Evolutionary conservation across 1,140 invertebrate species (phyloP).

Genomic region (Dryas iulia): DNA sequence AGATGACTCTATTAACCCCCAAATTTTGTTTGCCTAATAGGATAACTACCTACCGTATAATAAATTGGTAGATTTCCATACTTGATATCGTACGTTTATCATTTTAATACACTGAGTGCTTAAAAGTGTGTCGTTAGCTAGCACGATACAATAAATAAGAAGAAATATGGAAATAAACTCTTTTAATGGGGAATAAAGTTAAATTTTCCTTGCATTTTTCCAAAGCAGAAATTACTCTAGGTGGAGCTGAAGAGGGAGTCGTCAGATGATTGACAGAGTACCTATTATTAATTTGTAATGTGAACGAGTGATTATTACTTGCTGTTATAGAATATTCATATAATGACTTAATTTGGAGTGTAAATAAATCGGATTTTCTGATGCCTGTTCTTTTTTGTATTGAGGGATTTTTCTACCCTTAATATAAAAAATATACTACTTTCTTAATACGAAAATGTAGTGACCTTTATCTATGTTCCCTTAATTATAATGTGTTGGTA

Average conservation of each 20-base stretch:
- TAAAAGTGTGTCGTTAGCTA: slow-evolving; percentile 54
- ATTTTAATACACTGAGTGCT: slow-evolving; percentile 77
- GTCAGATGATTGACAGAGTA: slow-evolving; percentile 62
- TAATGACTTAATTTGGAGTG: slow-evolving; percentile 34
- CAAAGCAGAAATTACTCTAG: not conserved
- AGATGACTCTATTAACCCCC: slow-evolving; percentile 73
- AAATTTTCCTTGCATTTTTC: not conserved
- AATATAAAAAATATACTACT: no score
- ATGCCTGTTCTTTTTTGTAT: not conserved
- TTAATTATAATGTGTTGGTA: no score
- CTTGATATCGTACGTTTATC: slow-evolving; percentile 72
- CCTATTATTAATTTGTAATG: slow-evolving; percentile 73
- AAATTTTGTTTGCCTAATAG: slow-evolving; percentile 78
- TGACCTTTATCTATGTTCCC: no score
- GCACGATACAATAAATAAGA: slow-evolving; percentile 25
- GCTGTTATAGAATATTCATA: slow-evolving; percentile 49
- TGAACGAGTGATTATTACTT: slow-evolving; percentile 63
- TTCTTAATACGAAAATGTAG: no score
- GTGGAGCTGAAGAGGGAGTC: slow-evolving; percentile 53
- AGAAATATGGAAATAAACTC: not conserved
- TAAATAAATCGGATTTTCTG: slow-evolving; percentile 37
- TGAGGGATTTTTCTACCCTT: no score
- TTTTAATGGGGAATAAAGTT: not conserved
- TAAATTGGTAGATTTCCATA: slow-evolving; percentile 79
- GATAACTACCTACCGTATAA: slow-evolving; percentile 77